Percentiles rank a stretch among this genome's conserved stretches.
Evolutionary conservation across 2,888 invertebrate genomes (phyloP).

Genomic region (Meteorus colon): DNA sequence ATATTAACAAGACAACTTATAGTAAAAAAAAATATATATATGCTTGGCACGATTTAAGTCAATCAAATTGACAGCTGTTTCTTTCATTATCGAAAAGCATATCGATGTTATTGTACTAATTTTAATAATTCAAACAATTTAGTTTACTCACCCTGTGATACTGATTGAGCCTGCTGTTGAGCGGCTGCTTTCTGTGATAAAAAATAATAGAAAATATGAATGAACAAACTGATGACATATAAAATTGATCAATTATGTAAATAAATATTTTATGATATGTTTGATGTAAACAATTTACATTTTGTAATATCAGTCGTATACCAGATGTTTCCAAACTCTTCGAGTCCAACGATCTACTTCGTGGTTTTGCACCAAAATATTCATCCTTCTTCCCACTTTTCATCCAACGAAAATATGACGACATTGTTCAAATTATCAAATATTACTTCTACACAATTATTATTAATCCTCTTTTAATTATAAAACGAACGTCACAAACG

Average conservation of each 20-base stretch:
- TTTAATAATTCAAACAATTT: not conserved
- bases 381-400: slow-evolving; percentile 78
- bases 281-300: slow-evolving; percentile 65
- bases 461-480: not conserved
- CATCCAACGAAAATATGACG: slow-evolving; percentile 83
- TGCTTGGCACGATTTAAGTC: not conserved
- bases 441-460: not conserved
- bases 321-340: slow-evolving; percentile 82
- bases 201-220: slow-evolving; percentile 63
- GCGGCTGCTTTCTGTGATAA: slow-evolving; percentile 81
- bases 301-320: slow-evolving; percentile 77
- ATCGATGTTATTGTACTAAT: not conserved
- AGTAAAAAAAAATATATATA: not conserved
- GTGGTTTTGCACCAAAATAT: slow-evolving; percentile 77
- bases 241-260: slow-evolving; percentile 1
- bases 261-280: slow-evolving; percentile 15
- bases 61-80: not conserved
- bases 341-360: slow-evolving; percentile 84
- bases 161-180: slow-evolving; percentile 79
- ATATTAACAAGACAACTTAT: no score
- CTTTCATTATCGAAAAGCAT: not conserved
- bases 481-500: not conserved
- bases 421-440: slow-evolving; percentile 72
- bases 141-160: slow-evolving; percentile 76
- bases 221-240: slow-evolving; percentile 9